phyloP scores from a whole-genome alignment of 2,113 vertebrate species.

The Leptocoma aspasia region DNA sequence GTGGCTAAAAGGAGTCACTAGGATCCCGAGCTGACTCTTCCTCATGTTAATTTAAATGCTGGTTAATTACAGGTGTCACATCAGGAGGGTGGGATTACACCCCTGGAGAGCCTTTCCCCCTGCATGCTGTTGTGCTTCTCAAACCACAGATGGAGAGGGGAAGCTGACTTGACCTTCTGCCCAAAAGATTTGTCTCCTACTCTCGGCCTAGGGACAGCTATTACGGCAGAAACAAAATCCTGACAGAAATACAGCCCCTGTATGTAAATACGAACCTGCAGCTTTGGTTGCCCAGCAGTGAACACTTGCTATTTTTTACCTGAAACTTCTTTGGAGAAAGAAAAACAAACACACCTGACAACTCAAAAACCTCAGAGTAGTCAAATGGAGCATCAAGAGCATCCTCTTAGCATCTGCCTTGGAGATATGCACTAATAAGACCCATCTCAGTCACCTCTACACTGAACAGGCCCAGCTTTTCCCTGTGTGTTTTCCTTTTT shows the following conservation, averaged over 20 bases:
- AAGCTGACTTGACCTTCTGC: neutral
- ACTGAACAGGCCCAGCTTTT: neutral
- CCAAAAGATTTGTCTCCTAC: neutral
- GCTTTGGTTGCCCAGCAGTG: neutral
- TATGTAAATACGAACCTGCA: neutral
- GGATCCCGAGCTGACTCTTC: neutral
- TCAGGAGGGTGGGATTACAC: slow-evolving; percentile 2
- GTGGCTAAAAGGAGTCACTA: neutral
- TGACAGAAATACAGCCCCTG: neutral
- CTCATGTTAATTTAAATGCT: neutral
- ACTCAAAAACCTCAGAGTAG: neutral
- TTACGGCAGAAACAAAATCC: neutral
- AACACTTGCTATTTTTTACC: neutral
- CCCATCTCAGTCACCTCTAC: neutral
- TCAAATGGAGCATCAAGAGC: neutral
- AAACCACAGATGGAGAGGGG: neutral
- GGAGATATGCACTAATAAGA: neutral
- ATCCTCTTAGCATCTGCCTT: neutral
- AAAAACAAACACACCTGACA: neutral
- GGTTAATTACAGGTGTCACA: slow-evolving; percentile 8
- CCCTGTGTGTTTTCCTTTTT: neutral
- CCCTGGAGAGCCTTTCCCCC: neutral
- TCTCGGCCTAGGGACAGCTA: neutral
- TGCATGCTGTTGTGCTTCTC: neutral
- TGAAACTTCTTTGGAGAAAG: neutral